A percentile compares a stretch with the other conserved stretches of the same genome.
Evolutionary conservation across 2,113 vertebrate species (phyloP).

Genomic region (Cricetomys ansorgei): DNA sequence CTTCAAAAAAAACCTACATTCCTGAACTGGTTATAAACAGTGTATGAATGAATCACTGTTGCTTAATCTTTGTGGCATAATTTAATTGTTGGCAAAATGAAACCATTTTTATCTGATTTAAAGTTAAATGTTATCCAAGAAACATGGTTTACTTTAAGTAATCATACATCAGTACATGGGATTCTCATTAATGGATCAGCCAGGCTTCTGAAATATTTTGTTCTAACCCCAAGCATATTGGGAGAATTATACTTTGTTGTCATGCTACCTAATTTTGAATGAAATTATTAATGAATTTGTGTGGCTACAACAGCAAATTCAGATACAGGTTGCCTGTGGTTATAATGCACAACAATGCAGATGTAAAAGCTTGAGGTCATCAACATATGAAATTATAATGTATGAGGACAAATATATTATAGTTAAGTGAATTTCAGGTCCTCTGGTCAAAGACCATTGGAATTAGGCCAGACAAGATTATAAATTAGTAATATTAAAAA

Average conservation of each 20-base stretch:
- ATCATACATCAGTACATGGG: fast-evolving
- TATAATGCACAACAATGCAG: background rate
- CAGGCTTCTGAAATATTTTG: background rate
- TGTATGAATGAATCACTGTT: background rate
- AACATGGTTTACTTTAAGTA: background rate
- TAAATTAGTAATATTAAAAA: background rate
- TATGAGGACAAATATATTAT: too few species aligned
- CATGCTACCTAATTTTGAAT: background rate
- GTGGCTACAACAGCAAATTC: background rate
- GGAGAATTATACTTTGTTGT: background rate
- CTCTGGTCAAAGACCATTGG: background rate
- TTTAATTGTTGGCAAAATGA: background rate
- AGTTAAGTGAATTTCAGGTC: background rate
- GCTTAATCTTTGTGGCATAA: background rate
- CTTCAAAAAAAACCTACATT: background rate
- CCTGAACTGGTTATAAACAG: background rate
- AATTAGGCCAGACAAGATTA: background rate
- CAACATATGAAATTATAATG: too few species aligned
- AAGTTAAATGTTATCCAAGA: background rate
- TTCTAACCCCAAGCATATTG: too few species aligned
- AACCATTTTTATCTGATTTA: background rate
- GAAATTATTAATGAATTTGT: background rate
- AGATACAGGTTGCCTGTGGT: background rate
- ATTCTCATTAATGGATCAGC: background rate
- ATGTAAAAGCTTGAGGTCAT: fast-evolving